Conservation (phyloP, 1,140 invertebrate species). For the Phenacoccus solenopsis region DNA sequence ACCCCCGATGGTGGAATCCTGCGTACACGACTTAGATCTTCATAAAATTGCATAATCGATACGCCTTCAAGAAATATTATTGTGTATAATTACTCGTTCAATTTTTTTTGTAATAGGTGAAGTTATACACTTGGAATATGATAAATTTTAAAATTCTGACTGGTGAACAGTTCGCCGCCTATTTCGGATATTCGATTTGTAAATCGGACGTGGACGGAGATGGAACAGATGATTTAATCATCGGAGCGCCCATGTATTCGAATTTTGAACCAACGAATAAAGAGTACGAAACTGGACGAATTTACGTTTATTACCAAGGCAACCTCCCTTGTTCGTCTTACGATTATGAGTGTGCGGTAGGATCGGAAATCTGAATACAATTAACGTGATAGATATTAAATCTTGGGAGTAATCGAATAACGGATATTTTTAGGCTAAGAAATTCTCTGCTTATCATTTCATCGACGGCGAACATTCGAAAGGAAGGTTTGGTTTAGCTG, state of each 20-base stretch:
- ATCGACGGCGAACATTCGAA: conserved; percentile 39
- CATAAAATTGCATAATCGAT: neutral
- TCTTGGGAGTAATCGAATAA: too few species aligned
- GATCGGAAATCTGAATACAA: neutral
- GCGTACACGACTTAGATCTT: too few species aligned
- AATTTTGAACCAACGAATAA: conserved; percentile 63
- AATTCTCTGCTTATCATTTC: neutral
- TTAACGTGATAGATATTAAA: too few species aligned
- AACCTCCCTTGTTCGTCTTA: conserved; percentile 26
- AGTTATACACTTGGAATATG: conserved; percentile 71
- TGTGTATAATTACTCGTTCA: too few species aligned
- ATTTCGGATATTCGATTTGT: conserved; percentile 85
- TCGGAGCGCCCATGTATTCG: conserved; percentile 90
- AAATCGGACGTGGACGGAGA: conserved; percentile 87
- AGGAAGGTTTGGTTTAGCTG: conserved; percentile 76
- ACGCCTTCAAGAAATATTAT: too few species aligned
- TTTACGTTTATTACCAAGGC: conserved; percentile 77
- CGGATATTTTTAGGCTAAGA: neutral
- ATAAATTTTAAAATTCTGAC: conserved; percentile 73
- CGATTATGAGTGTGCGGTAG: neutral
- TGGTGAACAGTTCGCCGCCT: conserved; percentile 84
- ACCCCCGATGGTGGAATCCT: too few species aligned
- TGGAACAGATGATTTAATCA: conserved; percentile 77
- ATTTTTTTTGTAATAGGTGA: conserved; percentile 44
- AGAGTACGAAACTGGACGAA: conserved; percentile 77